A percentile compares a stretch with the other conserved stretches of the same genome.
Conservation (phyloP, 2,113 vertebrate species). For the Barnardius zonarius region DNA sequence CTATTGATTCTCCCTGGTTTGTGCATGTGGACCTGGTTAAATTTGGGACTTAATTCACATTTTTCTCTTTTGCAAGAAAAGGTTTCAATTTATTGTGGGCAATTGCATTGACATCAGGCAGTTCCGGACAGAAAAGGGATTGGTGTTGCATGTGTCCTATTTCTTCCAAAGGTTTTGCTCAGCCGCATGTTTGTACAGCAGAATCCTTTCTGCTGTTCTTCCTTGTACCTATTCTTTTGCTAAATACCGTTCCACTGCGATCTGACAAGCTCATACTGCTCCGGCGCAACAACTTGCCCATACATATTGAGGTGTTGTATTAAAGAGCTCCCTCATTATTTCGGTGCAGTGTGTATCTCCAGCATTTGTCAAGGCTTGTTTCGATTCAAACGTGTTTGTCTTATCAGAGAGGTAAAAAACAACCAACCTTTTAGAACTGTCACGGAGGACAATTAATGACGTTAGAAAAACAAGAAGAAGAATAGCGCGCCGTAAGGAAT, state of each 20-base stretch:
- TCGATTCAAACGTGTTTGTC: constrained; percentile 8
- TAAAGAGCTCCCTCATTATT: constrained; percentile 59
- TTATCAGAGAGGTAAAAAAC: constrained; percentile 1
- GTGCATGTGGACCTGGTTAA: not conserved
- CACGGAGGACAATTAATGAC: constrained; percentile 48
- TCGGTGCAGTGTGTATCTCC: not conserved
- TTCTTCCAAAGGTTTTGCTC: not conserved
- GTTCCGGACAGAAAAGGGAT: not conserved
- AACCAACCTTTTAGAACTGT: constrained; percentile 51
- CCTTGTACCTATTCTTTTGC: constrained; percentile 32
- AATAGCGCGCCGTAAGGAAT: not conserved
- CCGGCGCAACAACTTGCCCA: constrained; percentile 50
- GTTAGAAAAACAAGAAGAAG: not conserved
- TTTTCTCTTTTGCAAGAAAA: not conserved
- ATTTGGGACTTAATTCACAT: not conserved
- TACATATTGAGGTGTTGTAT: constrained; percentile 52
- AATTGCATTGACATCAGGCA: not conserved
- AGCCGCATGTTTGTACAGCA: not conserved
- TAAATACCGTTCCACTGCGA: not conserved
- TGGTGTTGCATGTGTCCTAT: not conserved
- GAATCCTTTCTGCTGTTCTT: constrained; percentile 37
- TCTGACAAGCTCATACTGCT: constrained; percentile 57
- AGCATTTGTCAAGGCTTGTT: constrained; percentile 73
- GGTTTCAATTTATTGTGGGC: not conserved
- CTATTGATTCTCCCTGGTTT: not conserved